Evolutionary conservation across 2,113 vertebrate species (phyloP).

Genomic region (Lampris incognitus): DNA sequence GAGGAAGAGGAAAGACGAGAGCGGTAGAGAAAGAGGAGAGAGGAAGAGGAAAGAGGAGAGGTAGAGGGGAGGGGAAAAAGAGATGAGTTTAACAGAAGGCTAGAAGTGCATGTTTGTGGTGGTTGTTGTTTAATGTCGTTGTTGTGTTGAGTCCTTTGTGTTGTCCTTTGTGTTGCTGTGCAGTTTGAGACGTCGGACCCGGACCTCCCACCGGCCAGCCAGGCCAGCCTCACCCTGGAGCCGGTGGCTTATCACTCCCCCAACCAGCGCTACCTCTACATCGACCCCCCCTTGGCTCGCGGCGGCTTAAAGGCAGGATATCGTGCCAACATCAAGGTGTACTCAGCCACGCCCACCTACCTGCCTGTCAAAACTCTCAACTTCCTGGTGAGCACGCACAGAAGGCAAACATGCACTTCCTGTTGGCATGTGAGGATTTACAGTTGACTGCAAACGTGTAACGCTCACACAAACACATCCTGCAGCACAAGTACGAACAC

Average conservation of each 20-base stretch:
- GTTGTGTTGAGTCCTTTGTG: not conserved
- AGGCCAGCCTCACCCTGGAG: constrained; percentile 79
- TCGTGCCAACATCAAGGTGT: constrained; percentile 78
- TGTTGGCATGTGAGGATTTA: no score
- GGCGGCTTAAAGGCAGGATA: constrained; percentile 77
- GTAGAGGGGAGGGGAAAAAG: not conserved
- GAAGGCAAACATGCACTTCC: not conserved
- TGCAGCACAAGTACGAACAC: no score
- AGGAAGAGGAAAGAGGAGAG: not conserved
- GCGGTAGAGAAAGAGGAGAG: not conserved
- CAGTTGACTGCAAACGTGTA: no score
- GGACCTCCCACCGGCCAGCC: constrained; percentile 78
- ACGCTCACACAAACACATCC: no score
- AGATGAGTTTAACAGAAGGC: not conserved
- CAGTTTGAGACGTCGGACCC: constrained; percentile 86
- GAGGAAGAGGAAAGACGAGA: not conserved
- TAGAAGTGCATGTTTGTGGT: not conserved
- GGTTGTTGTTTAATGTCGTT: not conserved
- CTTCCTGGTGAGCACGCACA: constrained; percentile 86
- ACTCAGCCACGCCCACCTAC: constrained; percentile 80
- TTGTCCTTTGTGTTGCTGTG: constrained; percentile 13
- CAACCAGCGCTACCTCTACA: constrained; percentile 91
- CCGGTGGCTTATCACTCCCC: constrained; percentile 85
- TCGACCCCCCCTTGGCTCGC: constrained; percentile 81
- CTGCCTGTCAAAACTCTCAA: constrained; percentile 85